These are phyloP conservation scores for Choreutis nemorana DNA, from an alignment of 2,888 invertebrate genomes.

Conservation along the genomic window DNA sequence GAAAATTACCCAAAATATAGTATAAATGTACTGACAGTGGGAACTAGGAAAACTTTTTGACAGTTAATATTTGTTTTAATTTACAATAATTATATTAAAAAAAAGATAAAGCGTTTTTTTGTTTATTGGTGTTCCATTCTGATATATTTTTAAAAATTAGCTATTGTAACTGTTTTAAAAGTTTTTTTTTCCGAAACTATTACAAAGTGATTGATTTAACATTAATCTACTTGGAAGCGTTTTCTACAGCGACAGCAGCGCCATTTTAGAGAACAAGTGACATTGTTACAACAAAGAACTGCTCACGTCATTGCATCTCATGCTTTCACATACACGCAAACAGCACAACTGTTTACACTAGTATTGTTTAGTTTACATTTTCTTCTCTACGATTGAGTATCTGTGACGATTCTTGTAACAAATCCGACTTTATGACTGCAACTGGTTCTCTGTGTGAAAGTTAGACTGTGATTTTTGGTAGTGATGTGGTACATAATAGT, in stretches of 20 bases:
- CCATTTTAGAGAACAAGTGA: conserved; percentile 20
- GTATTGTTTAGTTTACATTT: conserved; percentile 14
- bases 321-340: conserved; percentile 31
- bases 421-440: background rate
- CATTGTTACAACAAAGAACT: conserved; percentile 22
- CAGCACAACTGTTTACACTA: conserved; percentile 14
- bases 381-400: conserved; percentile 10
- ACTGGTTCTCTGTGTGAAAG: conserved; percentile 6
- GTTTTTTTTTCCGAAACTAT: too few species aligned
- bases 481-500: conserved; percentile 52
- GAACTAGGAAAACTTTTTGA: too few species aligned
- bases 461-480: conserved; percentile 18
- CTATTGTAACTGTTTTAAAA: background rate
- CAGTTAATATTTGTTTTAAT: too few species aligned
- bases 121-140: background rate
- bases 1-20: too few species aligned
- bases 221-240: background rate
- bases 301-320: conserved; percentile 21
- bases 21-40: too few species aligned
- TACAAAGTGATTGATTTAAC: background rate
- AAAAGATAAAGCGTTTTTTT: too few species aligned
- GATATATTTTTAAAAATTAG: background rate
- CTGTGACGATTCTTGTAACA: conserved; percentile 4
- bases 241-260: conserved; percentile 21
- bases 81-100: too few species aligned